Percentiles rank a stretch among this genome's conserved stretches.
Evolutionary conservation across 2,113 vertebrate species (phyloP).

Genomic region (Ceyx cyanopectus): DNA sequence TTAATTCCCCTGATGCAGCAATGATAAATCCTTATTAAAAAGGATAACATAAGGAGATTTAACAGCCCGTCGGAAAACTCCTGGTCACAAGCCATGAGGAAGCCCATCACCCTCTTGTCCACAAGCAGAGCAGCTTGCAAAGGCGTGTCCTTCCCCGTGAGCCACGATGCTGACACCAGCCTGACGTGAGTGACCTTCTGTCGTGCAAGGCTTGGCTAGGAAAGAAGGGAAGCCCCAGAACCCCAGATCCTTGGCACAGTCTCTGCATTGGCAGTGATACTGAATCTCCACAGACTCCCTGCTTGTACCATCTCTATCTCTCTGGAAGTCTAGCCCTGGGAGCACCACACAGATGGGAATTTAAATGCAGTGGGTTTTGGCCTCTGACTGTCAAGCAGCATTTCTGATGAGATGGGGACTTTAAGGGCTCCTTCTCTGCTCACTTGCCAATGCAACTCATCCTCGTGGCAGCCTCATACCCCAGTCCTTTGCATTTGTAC

Average conservation of each 20-base stretch:
- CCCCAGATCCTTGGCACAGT: neutral
- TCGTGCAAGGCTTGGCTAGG: rapidly evolving
- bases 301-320: rapidly evolving
- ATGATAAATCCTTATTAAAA: constrained; percentile 50
- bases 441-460: rapidly evolving
- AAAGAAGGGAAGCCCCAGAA: neutral
- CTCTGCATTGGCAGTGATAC: neutral
- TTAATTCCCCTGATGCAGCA: constrained; percentile 29
- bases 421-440: neutral
- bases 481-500: neutral
- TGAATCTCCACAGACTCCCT: neutral
- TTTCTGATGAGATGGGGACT: rapidly evolving
- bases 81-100: neutral
- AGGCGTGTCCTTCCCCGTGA: rapidly evolving
- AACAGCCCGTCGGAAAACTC: neutral
- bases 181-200: rapidly evolving
- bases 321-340: neutral
- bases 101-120: neutral
- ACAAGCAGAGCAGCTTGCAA: neutral
- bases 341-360: neutral
- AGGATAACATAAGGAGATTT: constrained; percentile 33
- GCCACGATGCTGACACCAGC: neutral
- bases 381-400: neutral
- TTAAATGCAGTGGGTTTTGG: neutral
- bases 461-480: rapidly evolving